Evolutionary conservation across 1,140 invertebrate species (phyloP).

Genomic region (Aleiodes sp.): DNA sequence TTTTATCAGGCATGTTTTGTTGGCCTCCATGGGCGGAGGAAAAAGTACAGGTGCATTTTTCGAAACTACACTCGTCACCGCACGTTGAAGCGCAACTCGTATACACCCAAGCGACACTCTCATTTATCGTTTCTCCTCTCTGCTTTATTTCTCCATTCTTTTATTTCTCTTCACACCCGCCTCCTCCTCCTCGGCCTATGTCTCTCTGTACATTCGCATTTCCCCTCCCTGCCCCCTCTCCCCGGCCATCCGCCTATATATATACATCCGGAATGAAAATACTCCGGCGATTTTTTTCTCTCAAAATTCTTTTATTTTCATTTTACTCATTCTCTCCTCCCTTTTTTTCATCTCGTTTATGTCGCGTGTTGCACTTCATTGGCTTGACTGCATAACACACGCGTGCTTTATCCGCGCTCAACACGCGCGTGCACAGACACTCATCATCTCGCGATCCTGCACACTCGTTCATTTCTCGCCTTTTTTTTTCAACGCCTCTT

Average conservation of each 20-base stretch:
- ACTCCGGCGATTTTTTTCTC: conserved; percentile 2
- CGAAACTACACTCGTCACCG: conserved; percentile 25
- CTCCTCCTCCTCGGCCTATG: conserved; percentile 4
- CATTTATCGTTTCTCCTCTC: conserved; percentile 33
- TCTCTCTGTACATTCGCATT: conserved; percentile 2
- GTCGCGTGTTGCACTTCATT: conserved; percentile 19
- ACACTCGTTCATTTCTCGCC: background rate
- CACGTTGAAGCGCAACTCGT: conserved; percentile 18
- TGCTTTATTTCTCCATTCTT: background rate
- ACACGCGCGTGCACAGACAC: conserved; percentile 15
- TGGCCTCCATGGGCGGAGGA: background rate
- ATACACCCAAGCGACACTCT: conserved; percentile 33
- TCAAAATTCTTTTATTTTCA: background rate
- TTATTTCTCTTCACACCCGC: conserved; percentile 11
- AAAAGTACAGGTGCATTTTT: conserved; percentile 15
- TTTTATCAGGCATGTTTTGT: conserved; percentile 3
- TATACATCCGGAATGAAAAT: conserved; percentile 13
- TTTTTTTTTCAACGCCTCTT: background rate
- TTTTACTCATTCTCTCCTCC: conserved; percentile 12
- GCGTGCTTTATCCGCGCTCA: background rate
- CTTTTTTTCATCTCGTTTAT: conserved; percentile 8
- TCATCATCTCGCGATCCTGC: conserved; percentile 4
- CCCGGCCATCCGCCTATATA: background rate
- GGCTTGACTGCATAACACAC: background rate
- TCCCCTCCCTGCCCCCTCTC: background rate